These are phyloP conservation scores for Brenthis ino DNA, from an alignment of 2,888 invertebrate species.

Conservation along the genomic window DNA sequence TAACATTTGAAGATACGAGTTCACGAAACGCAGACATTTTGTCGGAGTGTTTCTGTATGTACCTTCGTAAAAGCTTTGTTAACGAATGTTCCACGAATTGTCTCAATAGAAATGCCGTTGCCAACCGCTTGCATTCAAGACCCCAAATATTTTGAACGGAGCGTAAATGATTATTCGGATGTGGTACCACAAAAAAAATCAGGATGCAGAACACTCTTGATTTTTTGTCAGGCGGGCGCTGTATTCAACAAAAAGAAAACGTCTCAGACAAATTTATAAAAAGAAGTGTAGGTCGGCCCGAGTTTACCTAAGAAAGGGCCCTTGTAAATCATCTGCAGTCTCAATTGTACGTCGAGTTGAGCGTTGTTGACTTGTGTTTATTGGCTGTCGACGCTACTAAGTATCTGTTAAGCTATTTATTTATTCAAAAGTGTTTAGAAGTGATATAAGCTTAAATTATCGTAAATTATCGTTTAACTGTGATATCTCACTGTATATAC, in stretches of 20 bases:
- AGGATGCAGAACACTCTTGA: constrained; percentile 73
- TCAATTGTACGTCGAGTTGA: constrained; percentile 69
- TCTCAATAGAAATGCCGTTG: constrained; percentile 67
- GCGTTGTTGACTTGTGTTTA: constrained; percentile 79
- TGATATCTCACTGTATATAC: no score
- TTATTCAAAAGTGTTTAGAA: constrained; percentile 57
- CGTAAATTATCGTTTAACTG: no score
- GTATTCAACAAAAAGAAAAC: constrained; percentile 77
- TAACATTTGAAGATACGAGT: neutral
- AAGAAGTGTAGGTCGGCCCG: constrained; percentile 75
- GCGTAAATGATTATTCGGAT: constrained; percentile 81
- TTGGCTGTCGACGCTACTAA: constrained; percentile 75
- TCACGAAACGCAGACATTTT: constrained; percentile 9
- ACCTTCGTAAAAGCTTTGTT: constrained; percentile 41
- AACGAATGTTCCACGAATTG: constrained; percentile 67
- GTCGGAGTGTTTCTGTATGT: constrained; percentile 19
- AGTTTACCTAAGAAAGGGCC: constrained; percentile 81
- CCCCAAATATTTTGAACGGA: constrained; percentile 80
- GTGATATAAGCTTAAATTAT: neutral
- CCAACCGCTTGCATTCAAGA: constrained; percentile 67
- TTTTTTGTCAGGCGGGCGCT: constrained; percentile 76
- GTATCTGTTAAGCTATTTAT: constrained; percentile 70
- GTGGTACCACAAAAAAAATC: constrained; percentile 79
- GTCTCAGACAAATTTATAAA: constrained; percentile 75
- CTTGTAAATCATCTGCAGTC: constrained; percentile 80